These are phyloP conservation scores for Altica lythri DNA, from an alignment of 2,888 invertebrate genomes.

Conservation along the genomic window DNA sequence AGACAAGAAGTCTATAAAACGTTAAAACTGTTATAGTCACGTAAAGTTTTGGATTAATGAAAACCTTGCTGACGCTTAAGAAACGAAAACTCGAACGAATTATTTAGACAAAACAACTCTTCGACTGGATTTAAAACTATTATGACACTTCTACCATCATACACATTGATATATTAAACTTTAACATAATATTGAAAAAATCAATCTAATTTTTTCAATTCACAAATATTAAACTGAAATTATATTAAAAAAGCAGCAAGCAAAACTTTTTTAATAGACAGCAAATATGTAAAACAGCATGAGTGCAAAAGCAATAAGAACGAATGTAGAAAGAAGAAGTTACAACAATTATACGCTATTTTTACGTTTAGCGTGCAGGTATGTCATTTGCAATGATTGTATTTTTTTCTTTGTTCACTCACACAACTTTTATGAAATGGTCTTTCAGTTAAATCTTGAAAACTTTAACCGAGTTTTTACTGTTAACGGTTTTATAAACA, in stretches of 20 bases:
- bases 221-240: too few species aligned
- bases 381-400: conserved; percentile 28
- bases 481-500: neutral
- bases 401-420: neutral
- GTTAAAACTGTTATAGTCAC: conserved; percentile 15
- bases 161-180: too few species aligned
- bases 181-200: too few species aligned
- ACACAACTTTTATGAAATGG: conserved; percentile 1
- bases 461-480: neutral
- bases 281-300: conserved; percentile 10
- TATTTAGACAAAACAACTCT: conserved; percentile 13
- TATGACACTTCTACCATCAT: too few species aligned
- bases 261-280: conserved; percentile 11
- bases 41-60: conserved; percentile 11
- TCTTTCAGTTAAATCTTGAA: conserved; percentile 1
- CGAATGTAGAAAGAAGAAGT: conserved; percentile 23
- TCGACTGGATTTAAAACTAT: too few species aligned
- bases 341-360: conserved; percentile 22
- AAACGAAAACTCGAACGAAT: conserved; percentile 7
- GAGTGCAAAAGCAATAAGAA: conserved; percentile 22
- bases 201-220: too few species aligned
- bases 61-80: conserved; percentile 13
- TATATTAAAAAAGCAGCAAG: too few species aligned
- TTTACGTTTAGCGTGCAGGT: conserved; percentile 36
- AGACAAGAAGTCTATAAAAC: conserved; percentile 12